phyloP scores from a whole-genome alignment of 1,140 invertebrate species.

The Cotesia glomerata region DNA sequence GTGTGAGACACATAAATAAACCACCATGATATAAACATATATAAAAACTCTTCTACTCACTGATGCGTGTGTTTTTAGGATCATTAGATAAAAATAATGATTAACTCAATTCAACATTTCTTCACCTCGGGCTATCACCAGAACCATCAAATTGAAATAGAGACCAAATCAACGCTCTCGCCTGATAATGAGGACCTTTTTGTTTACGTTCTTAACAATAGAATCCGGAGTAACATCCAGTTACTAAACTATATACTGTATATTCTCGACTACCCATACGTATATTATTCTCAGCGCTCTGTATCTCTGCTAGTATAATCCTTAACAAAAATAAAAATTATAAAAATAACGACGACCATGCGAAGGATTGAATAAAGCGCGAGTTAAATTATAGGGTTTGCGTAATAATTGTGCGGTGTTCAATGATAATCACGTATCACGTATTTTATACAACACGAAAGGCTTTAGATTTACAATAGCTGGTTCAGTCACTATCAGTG shows the following conservation, averaged over 20 bases:
- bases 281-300: background rate
- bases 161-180: background rate
- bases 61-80: constrained; percentile 1
- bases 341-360: background rate
- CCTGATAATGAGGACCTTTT: too few species aligned
- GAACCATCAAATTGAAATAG: background rate
- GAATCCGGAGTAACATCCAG: too few species aligned
- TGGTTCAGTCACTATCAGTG: too few species aligned
- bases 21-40: background rate
- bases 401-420: constrained; percentile 2
- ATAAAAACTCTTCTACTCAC: too few species aligned
- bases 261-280: too few species aligned
- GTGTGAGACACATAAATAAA: background rate
- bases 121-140: background rate
- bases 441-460: too few species aligned
- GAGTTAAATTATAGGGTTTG: constrained; percentile 20
- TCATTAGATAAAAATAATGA: background rate
- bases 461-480: too few species aligned
- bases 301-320: too few species aligned
- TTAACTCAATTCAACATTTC: constrained; percentile 1
- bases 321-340: background rate
- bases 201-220: too few species aligned
- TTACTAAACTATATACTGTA: too few species aligned
- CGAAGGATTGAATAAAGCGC: constrained; percentile 2
- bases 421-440: background rate